These are phyloP conservation scores for Rhopilema esculentum DNA, from an alignment of 30 jellyfish, hydroid and myxozoan species.

Conservation along the genomic window DNA sequence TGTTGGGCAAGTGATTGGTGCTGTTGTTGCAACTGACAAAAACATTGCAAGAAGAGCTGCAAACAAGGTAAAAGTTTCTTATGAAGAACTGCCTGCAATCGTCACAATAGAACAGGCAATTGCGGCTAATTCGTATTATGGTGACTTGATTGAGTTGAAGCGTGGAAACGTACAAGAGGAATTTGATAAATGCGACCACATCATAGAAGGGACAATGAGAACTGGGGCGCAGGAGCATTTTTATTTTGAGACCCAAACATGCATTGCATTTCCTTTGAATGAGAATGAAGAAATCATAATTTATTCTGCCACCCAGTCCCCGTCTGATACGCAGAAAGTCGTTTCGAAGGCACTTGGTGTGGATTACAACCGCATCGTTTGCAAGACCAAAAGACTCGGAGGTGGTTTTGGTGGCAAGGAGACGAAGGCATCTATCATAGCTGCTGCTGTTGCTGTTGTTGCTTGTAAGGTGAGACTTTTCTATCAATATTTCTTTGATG, in stretches of 20 bases:
- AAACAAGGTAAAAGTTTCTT: conserved; percentile 17
- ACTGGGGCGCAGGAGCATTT: conserved; percentile 62
- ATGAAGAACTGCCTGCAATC: conserved; percentile 49
- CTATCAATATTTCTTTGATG: no score
- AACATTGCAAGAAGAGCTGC: conserved; percentile 37
- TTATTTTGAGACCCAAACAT: conserved; percentile 31
- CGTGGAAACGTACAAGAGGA: conserved; percentile 16
- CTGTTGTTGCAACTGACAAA: conserved; percentile 20
- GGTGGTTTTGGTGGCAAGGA: conserved; percentile 63
- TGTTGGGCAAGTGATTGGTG: conserved; percentile 37
- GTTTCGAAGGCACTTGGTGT: conserved; percentile 40
- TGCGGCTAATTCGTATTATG: background rate
- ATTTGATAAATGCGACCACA: conserved; percentile 39
- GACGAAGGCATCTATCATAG: conserved; percentile 10
- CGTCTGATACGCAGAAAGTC: background rate
- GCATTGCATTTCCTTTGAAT: conserved; percentile 20
- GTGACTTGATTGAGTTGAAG: background rate
- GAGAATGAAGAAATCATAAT: conserved; percentile 31
- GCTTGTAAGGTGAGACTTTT: conserved; percentile 37
- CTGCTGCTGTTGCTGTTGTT: conserved; percentile 51
- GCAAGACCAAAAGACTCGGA: conserved; percentile 20
- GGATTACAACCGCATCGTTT: conserved; percentile 3
- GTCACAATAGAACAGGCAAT: conserved; percentile 47
- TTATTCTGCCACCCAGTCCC: conserved; percentile 42
- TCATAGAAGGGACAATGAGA: conserved; percentile 18